Base-by-base conservation (phyloP, 2,113 vertebrate genomes). In the Tursiops truncatus region DNA sequence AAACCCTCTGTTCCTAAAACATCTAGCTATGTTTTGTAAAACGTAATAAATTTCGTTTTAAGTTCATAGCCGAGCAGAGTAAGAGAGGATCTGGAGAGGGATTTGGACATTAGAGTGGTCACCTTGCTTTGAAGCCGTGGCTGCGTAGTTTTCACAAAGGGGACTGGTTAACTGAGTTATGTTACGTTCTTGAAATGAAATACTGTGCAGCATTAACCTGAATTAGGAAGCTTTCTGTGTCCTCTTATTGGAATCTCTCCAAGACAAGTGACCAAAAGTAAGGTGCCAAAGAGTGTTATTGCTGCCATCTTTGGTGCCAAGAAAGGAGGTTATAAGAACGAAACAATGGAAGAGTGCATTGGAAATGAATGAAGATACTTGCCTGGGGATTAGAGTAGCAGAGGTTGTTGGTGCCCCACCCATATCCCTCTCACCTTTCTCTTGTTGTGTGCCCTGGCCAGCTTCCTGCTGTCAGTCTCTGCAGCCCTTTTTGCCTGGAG, bases 61-160 rank as follows among this genome's bases (percentile, higher is more conserved):
- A 62, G 5, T 89, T 44, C 41, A 28, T 68, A 89, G 38, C 3
- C 73, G 11, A 87, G n/a, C 67, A 81, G 31, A 93, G 33, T 73
- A 71, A 92, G 41, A 91, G 31, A 47, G 28, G 28, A 38, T 58
- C 28, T 36, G 14, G 74, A 86, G 65, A 53, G 36, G 18, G 14
- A 38, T 92, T 13, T 96, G 31, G 76, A 91, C 74, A 50, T 92
- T 76, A 80, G 26, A 80, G 28, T 92, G 67, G 50, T 89, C 38
- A 93, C 25, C 53, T 73, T 33, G 31, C 36, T 89, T 81, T 50
- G 73, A 93, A 56, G 77, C 53, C 79, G 4, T 31, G 33, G 38
- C 73, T 92, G 56, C 20, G 21, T 96, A 41, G 33, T 87, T 68
- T 89, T 85, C 38, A 74, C 77, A 71, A 71, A 83, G 44, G 47